Percentiles rank a stretch among this genome's conserved stretches.
Evolutionary conservation across 1,140 invertebrate genomes (phyloP).

Genomic region (Leguminivora glycinivorella): DNA sequence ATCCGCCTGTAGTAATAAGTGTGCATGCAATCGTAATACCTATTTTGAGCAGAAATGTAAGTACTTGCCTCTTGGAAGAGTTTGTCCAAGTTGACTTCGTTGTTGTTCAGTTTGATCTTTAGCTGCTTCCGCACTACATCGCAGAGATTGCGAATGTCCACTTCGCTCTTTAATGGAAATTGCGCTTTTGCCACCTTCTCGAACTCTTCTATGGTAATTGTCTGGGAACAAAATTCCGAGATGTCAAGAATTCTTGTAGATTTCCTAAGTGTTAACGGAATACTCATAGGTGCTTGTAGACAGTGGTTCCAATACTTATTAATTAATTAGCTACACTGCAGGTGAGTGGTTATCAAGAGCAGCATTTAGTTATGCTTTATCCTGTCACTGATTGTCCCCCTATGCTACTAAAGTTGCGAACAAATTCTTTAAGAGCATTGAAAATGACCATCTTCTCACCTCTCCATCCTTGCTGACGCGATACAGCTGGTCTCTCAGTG

Average conservation of each 20-base stretch:
- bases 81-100: constrained; percentile 70
- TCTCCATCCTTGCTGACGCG: constrained; percentile 50
- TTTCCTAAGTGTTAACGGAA: no score
- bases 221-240: constrained; percentile 45
- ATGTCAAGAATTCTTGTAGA: background rate
- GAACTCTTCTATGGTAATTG: constrained; percentile 66
- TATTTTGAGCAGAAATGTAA: no score
- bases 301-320: no score
- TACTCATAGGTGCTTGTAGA: no score
- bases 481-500: constrained; percentile 51
- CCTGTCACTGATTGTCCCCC: background rate
- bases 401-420: background rate
- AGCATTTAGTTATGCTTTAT: no score
- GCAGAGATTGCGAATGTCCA: constrained; percentile 72
- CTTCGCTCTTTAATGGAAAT: constrained; percentile 74
- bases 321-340: no score
- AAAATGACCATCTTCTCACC: constrained; percentile 39
- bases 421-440: background rate
- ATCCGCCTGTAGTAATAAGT: no score
- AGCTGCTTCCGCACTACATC: constrained; percentile 72
- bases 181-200: constrained; percentile 61
- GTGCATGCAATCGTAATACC: no score
- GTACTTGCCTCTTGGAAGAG: constrained; percentile 68
- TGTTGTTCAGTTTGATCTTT: constrained; percentile 67
- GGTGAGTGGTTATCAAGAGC: no score